Base-by-base conservation (phyloP, 1,140 invertebrate species). In the Panagrolaimus sp. region DNA sequence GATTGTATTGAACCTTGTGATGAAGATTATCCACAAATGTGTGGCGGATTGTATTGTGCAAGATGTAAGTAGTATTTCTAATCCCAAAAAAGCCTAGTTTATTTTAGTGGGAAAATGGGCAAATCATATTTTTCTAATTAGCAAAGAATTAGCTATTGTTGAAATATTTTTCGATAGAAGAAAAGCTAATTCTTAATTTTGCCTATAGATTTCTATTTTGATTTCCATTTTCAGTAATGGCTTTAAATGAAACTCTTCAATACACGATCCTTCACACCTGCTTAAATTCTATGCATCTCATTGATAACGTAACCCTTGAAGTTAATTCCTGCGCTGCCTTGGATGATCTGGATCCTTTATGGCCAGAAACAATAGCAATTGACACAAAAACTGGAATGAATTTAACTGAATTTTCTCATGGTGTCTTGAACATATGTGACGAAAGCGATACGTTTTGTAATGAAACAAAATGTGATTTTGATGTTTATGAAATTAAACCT, bases 211-310 rank as follows among this genome's bases (percentile, higher is more conserved):
- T 2, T 38, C 31, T 38, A 38, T 38, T 7, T 4, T 48, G 47
- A 57, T 38, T 38, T 38, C 7, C 11, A 57, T 57, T 57, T 16
- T 57, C n/a, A 57, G 51, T 57, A 57, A 57, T 20, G 27, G 51
- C 51, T n/a, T 20, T 57, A 23, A 57, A 57, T 16, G 27, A 57
- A 27, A 25, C 51, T 8, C 51, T 57, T 1, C 51, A 57, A 8
- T 20, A 57, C n/a, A 57, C 51, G 20, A 57, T 57, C 20, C 16
- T 57, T 23, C 51, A 57, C 51, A 57, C 51, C 11, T 57, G 51
- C 20, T 27, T 57, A 20, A 57, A 57, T 27, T 25, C 20, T 11
- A 57, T 25, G 20, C 20, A 57, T 25, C 20, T 57, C 20, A 57
- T 27, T 7, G 20, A 20, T 1, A 57, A 57, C 20, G 51, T 57